Percentiles rank a stretch among this genome's conserved stretches.
These are phyloP conservation scores for Corvus cornix DNA, from an alignment of 2,113 vertebrate species.

Conservation along the genomic window DNA sequence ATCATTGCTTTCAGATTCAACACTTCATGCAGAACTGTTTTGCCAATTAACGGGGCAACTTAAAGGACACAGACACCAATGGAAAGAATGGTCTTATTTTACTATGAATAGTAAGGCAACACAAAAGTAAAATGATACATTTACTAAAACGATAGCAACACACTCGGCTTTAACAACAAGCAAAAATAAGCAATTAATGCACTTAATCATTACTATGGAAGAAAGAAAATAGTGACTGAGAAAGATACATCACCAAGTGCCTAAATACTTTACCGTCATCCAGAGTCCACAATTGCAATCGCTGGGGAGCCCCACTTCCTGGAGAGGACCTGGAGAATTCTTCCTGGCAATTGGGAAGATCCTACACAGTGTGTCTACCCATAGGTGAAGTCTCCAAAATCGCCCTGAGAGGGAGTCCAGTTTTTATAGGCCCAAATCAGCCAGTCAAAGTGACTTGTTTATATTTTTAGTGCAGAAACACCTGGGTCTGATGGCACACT, in stretches of 20 bases:
- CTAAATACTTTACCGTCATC: background rate
- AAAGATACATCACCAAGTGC: background rate
- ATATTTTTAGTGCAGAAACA: background rate
- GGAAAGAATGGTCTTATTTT: background rate
- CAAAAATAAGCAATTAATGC: background rate
- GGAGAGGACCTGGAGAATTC: background rate
- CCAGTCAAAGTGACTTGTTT: background rate
- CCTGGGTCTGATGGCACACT: background rate
- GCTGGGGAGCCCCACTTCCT: background rate
- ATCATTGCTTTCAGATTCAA: background rate
- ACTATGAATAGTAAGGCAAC: background rate
- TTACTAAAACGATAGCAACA: background rate
- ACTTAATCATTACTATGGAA: background rate
- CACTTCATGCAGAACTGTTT: background rate
- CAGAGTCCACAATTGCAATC: background rate
- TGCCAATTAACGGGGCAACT: background rate
- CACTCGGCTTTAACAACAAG: background rate
- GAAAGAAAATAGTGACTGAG: background rate
- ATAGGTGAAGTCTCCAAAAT: background rate
- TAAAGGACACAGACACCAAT: background rate
- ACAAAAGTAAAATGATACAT: background rate
- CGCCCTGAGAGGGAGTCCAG: accelerated
- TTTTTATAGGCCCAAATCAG: background rate
- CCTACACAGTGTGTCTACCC: background rate
- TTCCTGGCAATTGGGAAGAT: background rate